Conservation (phyloP, 2,797 vertebrate genomes). For the Pantherophis alleghaniensis region DNA sequence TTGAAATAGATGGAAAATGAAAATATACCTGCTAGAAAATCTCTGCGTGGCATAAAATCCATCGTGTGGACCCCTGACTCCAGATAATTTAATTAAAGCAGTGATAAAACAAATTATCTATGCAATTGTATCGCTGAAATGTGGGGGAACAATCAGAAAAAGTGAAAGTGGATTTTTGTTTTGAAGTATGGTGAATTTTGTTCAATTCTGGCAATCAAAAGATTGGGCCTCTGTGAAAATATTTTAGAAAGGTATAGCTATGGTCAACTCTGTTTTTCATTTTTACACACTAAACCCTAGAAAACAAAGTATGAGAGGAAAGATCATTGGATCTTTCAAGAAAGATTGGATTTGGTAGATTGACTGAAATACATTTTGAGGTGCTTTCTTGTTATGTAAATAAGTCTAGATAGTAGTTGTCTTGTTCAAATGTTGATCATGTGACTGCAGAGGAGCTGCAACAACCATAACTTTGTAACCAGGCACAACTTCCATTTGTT, state of each 20-base stretch:
- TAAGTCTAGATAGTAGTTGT: neutral
- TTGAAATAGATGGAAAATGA: neutral
- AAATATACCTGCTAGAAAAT: neutral
- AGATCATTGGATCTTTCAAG: neutral
- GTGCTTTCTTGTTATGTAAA: neutral
- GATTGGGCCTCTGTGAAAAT: neutral
- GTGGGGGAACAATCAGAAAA: neutral
- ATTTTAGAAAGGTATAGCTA: neutral
- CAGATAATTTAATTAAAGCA: neutral
- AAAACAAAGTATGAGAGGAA: neutral
- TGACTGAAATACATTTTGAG: neutral
- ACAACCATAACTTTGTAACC: neutral
- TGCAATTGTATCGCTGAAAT: neutral
- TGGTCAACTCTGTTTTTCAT: neutral
- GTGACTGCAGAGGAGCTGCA: neutral
- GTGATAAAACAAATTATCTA: neutral
- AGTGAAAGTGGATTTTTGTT: neutral
- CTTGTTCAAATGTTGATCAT: neutral
- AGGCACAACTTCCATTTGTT: neutral
- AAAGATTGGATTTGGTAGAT: neutral
- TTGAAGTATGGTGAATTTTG: neutral
- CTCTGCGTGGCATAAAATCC: neutral
- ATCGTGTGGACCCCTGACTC: neutral
- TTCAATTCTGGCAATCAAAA: neutral
- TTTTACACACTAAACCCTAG: neutral